A percentile compares a stretch with the other conserved stretches of the same genome.
Evolutionary conservation across 2,113 vertebrate species (phyloP).

Genomic region (Ranitomeya variabilis): DNA sequence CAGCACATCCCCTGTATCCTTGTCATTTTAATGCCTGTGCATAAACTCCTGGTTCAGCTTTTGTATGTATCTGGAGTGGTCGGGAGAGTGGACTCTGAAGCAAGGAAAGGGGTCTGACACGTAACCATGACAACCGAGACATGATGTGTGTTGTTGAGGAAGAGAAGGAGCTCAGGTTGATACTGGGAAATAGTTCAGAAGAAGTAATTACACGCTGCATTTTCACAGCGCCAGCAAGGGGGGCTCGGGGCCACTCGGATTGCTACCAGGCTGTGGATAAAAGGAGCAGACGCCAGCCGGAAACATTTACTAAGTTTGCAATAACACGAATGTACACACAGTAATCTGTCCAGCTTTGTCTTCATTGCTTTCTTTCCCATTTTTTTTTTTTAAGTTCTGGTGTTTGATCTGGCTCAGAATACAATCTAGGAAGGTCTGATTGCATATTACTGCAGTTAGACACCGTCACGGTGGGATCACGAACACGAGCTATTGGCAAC

Average conservation of each 20-base stretch:
- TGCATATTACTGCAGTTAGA: neutral
- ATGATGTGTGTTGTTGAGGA: conserved; percentile 66
- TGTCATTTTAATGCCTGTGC: neutral
- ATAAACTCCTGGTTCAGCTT: neutral
- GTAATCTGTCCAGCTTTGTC: conserved; percentile 18
- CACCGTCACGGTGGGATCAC: neutral
- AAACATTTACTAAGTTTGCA: neutral
- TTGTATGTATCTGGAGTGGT: conserved; percentile 9
- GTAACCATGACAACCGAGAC: conserved; percentile 73
- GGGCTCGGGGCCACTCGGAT: conserved; percentile 7
- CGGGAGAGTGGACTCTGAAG: neutral
- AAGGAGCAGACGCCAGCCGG: neutral
- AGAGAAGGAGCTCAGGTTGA: conserved; percentile 64
- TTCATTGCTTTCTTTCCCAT: neutral
- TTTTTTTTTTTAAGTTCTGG: neutral
- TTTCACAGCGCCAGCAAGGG: conserved; percentile 57
- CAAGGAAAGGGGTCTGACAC: neutral
- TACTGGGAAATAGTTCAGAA: conserved; percentile 54
- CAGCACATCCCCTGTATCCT: neutral
- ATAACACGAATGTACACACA: neutral
- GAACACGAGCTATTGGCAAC: neutral
- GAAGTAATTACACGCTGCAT: conserved; percentile 56
- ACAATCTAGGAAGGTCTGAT: neutral
- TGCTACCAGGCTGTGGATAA: conserved; percentile 25
- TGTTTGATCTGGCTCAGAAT: neutral